These are phyloP conservation scores for Umimayanthus kanabou DNA, from an alignment of 92 coral and sea anemone species.

Conservation along the genomic window DNA sequence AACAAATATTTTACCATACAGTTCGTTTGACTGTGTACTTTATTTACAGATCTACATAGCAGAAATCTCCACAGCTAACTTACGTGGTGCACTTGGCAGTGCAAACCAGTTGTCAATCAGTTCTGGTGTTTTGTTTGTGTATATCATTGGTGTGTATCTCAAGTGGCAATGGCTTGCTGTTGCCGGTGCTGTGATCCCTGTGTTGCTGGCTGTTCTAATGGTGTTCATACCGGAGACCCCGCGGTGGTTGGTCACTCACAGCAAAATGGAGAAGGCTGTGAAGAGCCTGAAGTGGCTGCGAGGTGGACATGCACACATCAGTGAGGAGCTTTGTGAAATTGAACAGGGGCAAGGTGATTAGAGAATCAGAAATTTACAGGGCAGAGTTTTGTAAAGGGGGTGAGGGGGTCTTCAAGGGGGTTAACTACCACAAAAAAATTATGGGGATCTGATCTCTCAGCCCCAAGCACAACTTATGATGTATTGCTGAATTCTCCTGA, in stretches of 20 bases:
- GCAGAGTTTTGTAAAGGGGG: too few species aligned
- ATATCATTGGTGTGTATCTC: slow-evolving; percentile 56
- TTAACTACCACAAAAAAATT: too few species aligned
- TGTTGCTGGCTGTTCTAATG: slow-evolving; percentile 63
- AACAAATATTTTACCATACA: background rate
- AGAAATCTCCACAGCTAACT: slow-evolving; percentile 73
- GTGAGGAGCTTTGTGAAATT: slow-evolving; percentile 73
- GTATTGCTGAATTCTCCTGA: too few species aligned
- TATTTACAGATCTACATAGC: slow-evolving; percentile 77
- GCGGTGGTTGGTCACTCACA: slow-evolving; percentile 78
- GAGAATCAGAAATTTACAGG: background rate
- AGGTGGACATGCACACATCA: slow-evolving; percentile 57
- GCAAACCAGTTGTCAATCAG: slow-evolving; percentile 76
- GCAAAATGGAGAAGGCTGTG: slow-evolving; percentile 60
- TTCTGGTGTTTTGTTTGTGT: slow-evolving; percentile 63
- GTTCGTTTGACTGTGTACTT: background rate
- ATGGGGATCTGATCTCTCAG: too few species aligned
- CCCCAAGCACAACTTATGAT: too few species aligned
- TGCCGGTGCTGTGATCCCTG: slow-evolving; percentile 68
- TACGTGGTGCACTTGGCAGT: slow-evolving; percentile 80
- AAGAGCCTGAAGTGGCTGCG: slow-evolving; percentile 72
- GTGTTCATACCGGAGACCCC: slow-evolving; percentile 81
- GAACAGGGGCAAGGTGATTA: slow-evolving; percentile 56
- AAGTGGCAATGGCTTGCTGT: slow-evolving; percentile 77
- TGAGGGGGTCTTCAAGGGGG: too few species aligned